Evolutionary conservation across 2,888 invertebrate species (phyloP), one percentile per base, ranked within the genome.

Genomic region (Clivina fossor): DNA sequence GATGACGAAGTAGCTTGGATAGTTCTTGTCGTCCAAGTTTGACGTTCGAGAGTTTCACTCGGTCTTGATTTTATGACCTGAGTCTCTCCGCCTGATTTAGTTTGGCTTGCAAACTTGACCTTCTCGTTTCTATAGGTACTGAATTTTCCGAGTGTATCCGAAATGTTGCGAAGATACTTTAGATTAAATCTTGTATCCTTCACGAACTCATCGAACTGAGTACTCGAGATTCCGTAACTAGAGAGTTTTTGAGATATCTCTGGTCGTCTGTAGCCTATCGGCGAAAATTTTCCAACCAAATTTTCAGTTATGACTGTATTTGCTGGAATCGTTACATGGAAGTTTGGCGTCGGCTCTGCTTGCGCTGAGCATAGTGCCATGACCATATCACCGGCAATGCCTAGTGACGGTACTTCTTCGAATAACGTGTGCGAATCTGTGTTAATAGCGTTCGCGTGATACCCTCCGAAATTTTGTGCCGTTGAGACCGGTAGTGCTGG

Each of bases 311-410:
- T 38, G n/a, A 15, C 30, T 1, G 63, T 41, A 9, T 49, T n/a
- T 19, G 44, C 35, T 48, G 68, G 68, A 16, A 43, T 62, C 26
- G 47, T 61, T 2, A 68, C 50, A 5, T 50, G 47, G 56, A 70
- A 68, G 61, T 69, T 66, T 38, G 65, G 66, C 16, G 41, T 38
- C 28, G 67, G 68, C 58, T 69, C 66, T 1, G 41, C 47, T 3
- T 55, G 64, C 11, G 38, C 16, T 22, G 61, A 41, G 15, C 69
- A 65, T 9, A 67, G 54, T 15, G 68, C 68, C 68, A 69, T 69
- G 1, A 66, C 60, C 63, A 69, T 64, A 47, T 69, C 69, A 53
- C 65, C 67, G 2, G 68, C 68, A 8, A 68, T 65, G 1, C 68
- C 67, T 43, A 69, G 56, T 2, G 63, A 62, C 3, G 66, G 67